A percentile compares a stretch with the other conserved stretches of the same genome.
phyloP scores from a whole-genome alignment of 2,797 vertebrate genomes.

The Borostomias antarcticus region DNA sequence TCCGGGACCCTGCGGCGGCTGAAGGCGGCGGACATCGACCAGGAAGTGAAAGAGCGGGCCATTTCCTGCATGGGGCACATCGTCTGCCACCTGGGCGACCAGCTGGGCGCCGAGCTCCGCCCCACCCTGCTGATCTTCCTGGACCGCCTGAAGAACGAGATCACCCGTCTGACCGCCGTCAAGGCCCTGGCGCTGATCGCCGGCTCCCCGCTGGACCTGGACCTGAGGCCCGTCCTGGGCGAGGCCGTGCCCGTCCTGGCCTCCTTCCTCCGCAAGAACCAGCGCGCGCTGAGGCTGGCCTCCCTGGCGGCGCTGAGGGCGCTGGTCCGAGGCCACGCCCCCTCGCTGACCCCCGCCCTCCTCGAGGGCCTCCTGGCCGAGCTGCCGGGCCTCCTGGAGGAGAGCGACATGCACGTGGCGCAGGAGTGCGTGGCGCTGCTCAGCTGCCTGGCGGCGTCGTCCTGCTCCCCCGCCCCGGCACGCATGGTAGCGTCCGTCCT shows the following conservation, averaged over 20 bases:
- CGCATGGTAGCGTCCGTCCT: constrained; percentile 81
- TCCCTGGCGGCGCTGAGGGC: constrained; percentile 83
- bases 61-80: constrained; percentile 93
- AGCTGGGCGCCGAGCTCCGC: constrained; percentile 80
- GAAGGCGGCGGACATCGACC: constrained; percentile 92
- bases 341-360: constrained; percentile 78
- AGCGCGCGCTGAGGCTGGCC: constrained; percentile 85
- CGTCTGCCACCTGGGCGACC: constrained; percentile 86
- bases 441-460: constrained; percentile 80
- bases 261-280: constrained; percentile 93
- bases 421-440: constrained; percentile 84
- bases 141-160: constrained; percentile 92
- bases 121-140: constrained; percentile 85
- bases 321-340: constrained; percentile 83
- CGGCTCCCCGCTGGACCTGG: constrained; percentile 78
- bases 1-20: constrained; percentile 82
- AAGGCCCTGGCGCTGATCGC: constrained; percentile 84
- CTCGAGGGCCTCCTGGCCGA: constrained; percentile 82
- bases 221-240: constrained; percentile 82
- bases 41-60: constrained; percentile 94
- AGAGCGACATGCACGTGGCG: constrained; percentile 92
- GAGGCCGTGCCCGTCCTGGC: constrained; percentile 86
- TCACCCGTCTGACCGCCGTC: constrained; percentile 88
- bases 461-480: constrained; percentile 81
- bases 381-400: constrained; percentile 85